phyloP scores from a whole-genome alignment of 2,797 vertebrate species.

The Cottoperca gobio region DNA sequence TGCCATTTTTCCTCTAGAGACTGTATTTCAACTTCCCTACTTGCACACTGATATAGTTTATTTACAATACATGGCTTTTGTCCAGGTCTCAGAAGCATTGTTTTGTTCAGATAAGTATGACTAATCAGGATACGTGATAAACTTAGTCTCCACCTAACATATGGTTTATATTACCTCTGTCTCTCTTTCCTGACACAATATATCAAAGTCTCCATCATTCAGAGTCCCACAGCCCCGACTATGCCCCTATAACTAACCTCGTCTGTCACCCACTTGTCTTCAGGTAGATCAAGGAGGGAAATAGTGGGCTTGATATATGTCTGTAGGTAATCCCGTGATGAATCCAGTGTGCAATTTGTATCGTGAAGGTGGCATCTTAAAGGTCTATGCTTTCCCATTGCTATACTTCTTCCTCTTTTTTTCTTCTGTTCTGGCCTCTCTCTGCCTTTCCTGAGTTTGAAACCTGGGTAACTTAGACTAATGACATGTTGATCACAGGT shows the following conservation, averaged over 20 bases:
- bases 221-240: constrained; percentile 44
- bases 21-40: not conserved
- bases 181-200: constrained; percentile 58
- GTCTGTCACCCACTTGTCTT: constrained; percentile 71
- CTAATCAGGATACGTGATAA: constrained; percentile 72
- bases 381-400: constrained; percentile 44
- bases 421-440: constrained; percentile 13
- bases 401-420: constrained; percentile 14
- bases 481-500: constrained; percentile 58
- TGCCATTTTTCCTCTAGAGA: not conserved
- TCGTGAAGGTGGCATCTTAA: constrained; percentile 38
- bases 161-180: constrained; percentile 76
- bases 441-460: constrained; percentile 35
- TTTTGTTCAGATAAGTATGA: constrained; percentile 52
- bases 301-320: constrained; percentile 61
- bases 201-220: constrained; percentile 69
- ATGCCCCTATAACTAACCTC: constrained; percentile 67
- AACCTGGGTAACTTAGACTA: constrained; percentile 33
- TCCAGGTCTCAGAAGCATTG: constrained; percentile 41
- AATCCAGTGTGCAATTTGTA: constrained; percentile 56
- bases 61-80: constrained; percentile 23
- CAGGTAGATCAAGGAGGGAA: constrained; percentile 65
- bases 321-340: constrained; percentile 59
- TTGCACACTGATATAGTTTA: not conserved
- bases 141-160: constrained; percentile 63